Evolutionary conservation across 1,140 invertebrate genomes (phyloP).

Genomic region (Achatina immaculata): DNA sequence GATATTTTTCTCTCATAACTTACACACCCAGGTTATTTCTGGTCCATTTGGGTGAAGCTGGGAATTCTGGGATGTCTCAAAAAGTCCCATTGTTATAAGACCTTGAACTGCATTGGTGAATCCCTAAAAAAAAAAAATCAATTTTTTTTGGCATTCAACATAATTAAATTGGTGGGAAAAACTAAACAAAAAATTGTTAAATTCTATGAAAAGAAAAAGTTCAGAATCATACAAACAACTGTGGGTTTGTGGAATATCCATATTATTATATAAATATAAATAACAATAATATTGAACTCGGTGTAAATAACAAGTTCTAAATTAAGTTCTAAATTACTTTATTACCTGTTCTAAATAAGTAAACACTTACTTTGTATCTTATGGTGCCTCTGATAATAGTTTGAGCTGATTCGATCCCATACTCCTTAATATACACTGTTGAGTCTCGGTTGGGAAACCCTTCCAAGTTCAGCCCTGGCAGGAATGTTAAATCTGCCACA

Average conservation of each 20-base stretch:
- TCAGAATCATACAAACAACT: too few relatives aligned
- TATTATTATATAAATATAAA: too few relatives aligned
- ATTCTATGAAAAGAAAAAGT: too few relatives aligned
- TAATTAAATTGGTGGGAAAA: too few relatives aligned
- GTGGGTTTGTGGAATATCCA: too few relatives aligned
- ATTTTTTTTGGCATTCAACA: too few relatives aligned
- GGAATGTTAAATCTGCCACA: slow-evolving; percentile 84
- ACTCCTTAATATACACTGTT: slow-evolving; percentile 87
- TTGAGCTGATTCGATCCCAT: slow-evolving; percentile 82
- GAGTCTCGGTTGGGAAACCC: slow-evolving; percentile 97
- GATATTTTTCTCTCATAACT: too few relatives aligned
- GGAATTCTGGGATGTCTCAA: slow-evolving; percentile 89
- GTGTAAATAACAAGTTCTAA: too few relatives aligned
- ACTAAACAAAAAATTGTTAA: too few relatives aligned
- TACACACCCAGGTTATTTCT: slow-evolving; percentile 91
- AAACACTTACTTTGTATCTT: slow-evolving; percentile 78
- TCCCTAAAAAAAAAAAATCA: slow-evolving; percentile 74
- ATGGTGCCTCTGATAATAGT: slow-evolving; percentile 94
- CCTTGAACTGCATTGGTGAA: slow-evolving; percentile 89
- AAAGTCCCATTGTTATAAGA: slow-evolving; percentile 87
- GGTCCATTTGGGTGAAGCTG: slow-evolving; percentile 93
- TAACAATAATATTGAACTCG: too few relatives aligned
- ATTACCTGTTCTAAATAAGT: too few relatives aligned
- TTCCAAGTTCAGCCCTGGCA: slow-evolving; percentile 97
- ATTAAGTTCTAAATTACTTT: too few relatives aligned